Evolutionary conservation across 2,797 vertebrate genomes (phyloP).

Genomic region (Ispidina picta): DNA sequence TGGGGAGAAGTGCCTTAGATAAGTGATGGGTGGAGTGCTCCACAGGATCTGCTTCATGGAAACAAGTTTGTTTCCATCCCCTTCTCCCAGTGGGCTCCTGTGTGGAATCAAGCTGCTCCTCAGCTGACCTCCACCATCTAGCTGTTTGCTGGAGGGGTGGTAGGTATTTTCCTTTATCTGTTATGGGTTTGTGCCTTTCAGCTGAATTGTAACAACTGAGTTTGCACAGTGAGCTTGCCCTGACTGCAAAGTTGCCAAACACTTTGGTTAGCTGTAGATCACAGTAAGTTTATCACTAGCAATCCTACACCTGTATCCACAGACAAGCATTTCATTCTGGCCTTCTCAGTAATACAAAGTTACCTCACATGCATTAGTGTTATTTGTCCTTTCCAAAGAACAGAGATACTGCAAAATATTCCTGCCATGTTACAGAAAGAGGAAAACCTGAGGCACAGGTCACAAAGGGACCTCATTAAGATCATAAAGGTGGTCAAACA

Average conservation of each 20-base stretch:
- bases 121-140: not conserved
- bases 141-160: not conserved
- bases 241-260: accelerated
- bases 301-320: not conserved
- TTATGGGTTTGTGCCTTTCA: not conserved
- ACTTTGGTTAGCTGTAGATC: not conserved
- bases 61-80: not conserved
- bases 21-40: not conserved
- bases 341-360: not conserved
- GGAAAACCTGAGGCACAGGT: not conserved
- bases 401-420: not conserved
- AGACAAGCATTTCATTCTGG: not conserved
- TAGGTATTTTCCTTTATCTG: not conserved
- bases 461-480: not conserved
- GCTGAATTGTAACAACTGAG: not conserved
- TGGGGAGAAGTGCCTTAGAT: not conserved
- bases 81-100: not conserved
- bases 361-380: not conserved
- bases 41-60: not conserved
- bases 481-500: not conserved
- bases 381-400: not conserved
- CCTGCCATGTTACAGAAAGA: not conserved
- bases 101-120: not conserved
- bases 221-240: not conserved
- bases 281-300: not conserved